A percentile compares a stretch with the other conserved stretches of the same genome.
Evolutionary conservation across 2,797 vertebrate genomes (phyloP).

Genomic region (Pseudochromis fuscus): DNA sequence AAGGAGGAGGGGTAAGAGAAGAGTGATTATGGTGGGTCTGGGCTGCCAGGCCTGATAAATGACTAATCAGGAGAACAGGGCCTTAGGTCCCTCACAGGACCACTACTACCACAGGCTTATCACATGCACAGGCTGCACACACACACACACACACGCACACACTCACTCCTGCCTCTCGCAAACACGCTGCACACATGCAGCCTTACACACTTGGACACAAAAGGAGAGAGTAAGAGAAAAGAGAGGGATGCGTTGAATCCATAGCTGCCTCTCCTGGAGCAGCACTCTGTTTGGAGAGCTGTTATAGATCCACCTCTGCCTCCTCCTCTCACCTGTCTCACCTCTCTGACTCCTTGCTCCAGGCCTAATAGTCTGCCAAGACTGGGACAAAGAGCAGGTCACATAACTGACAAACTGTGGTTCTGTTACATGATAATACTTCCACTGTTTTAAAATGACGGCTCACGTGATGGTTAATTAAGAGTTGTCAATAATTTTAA

Average conservation of each 20-base stretch:
- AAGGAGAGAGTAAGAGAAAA: constrained; percentile 68
- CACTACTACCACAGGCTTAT: constrained; percentile 92
- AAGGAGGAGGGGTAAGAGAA: constrained; percentile 86
- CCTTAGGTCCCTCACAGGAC: constrained; percentile 93
- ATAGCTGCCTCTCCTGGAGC: constrained; percentile 71
- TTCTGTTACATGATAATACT: constrained; percentile 33
- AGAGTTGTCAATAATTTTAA: neutral
- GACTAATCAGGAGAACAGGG: constrained; percentile 97
- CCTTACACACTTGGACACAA: constrained; percentile 63
- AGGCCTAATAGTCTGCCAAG: constrained; percentile 75
- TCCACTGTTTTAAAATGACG: constrained; percentile 24
- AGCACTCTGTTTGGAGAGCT: constrained; percentile 65
- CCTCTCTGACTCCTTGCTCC: constrained; percentile 77
- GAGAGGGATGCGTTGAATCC: constrained; percentile 75
- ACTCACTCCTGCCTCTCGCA: constrained; percentile 30
- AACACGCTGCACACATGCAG: constrained; percentile 56
- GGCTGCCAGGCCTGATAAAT: constrained; percentile 99
- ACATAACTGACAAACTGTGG: constrained; percentile 49
- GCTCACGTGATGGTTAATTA: neutral
- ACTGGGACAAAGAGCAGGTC: constrained; percentile 77
- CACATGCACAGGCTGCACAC: constrained; percentile 80
- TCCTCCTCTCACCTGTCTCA: constrained; percentile 70
- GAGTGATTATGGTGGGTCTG: constrained; percentile 98
- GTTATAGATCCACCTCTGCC: constrained; percentile 79
- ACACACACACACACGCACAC: constrained; percentile 38